These are phyloP conservation scores for Australoheros scitulus DNA, from an alignment of 2,113 vertebrate genomes.

Conservation along the genomic window DNA sequence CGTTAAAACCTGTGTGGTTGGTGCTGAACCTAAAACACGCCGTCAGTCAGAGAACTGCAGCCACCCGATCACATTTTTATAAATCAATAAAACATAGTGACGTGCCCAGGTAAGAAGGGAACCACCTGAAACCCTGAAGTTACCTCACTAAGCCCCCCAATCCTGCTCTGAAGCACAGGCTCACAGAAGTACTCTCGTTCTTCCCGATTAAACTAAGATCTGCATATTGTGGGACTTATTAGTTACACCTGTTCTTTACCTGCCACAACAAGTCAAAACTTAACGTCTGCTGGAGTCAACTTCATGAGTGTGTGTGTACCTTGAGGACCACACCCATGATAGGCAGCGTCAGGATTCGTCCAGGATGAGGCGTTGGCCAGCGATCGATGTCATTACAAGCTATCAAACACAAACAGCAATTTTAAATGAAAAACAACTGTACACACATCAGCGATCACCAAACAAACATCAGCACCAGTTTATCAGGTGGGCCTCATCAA, in stretches of 20 bases:
- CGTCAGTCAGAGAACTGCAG: background rate
- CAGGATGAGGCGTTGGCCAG: conserved; percentile 92
- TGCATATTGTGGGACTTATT: background rate
- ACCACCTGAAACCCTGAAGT: background rate
- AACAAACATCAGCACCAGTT: no score
- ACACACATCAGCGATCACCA: no score
- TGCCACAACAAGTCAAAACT: background rate
- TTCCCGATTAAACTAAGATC: background rate
- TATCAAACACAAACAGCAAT: conserved; percentile 56
- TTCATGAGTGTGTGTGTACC: conserved; percentile 76
- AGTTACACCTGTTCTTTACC: background rate
- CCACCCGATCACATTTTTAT: background rate
- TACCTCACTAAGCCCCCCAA: background rate
- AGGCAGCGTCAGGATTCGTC: conserved; percentile 89
- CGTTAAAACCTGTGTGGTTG: background rate
- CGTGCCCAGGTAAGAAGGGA: background rate
- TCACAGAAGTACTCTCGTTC: background rate
- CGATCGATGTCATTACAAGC: conserved; percentile 96
- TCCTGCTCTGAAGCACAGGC: background rate
- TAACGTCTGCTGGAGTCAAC: background rate
- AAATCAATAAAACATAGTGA: no score
- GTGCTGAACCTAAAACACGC: background rate
- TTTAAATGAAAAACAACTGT: background rate
- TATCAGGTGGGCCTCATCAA: no score
- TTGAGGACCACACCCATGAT: conserved; percentile 95